phyloP scores from a whole-genome alignment of 2,113 vertebrate genomes.

The Bungarus multicinctus region DNA sequence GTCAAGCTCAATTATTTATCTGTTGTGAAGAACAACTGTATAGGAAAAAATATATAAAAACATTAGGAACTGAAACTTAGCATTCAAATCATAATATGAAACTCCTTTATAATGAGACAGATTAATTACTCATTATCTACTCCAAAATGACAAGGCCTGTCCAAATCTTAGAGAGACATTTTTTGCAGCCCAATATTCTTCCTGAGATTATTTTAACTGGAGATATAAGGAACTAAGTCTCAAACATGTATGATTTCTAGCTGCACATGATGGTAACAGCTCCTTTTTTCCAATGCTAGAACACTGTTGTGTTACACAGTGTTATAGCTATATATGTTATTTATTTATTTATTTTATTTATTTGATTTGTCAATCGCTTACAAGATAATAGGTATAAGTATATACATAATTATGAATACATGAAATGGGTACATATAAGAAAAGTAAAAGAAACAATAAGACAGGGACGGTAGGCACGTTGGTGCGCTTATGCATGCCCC shows the following conservation, averaged over 20 bases:
- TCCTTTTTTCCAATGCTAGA: background rate
- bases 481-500: too few species aligned
- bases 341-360: too few species aligned
- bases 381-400: too few species aligned
- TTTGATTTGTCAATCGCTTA: too few species aligned
- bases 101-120: background rate
- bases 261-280: background rate
- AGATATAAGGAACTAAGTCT: background rate
- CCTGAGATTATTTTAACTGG: background rate
- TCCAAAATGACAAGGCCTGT: background rate
- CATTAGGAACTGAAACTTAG: background rate
- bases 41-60: background rate
- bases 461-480: too few species aligned
- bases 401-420: too few species aligned
- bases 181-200: background rate
- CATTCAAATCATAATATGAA: background rate
- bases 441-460: too few species aligned
- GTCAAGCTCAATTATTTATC: slow-evolving; percentile 11
- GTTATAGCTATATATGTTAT: too few species aligned
- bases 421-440: too few species aligned
- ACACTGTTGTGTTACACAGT: background rate
- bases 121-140: background rate
- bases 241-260: background rate
- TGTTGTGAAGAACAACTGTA: background rate
- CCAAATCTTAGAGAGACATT: background rate